Evolutionary conservation across 2,797 vertebrate species (phyloP), one percentile per base, ranked within the genome.

Genomic region (Triplophysa yarkandensis): DNA sequence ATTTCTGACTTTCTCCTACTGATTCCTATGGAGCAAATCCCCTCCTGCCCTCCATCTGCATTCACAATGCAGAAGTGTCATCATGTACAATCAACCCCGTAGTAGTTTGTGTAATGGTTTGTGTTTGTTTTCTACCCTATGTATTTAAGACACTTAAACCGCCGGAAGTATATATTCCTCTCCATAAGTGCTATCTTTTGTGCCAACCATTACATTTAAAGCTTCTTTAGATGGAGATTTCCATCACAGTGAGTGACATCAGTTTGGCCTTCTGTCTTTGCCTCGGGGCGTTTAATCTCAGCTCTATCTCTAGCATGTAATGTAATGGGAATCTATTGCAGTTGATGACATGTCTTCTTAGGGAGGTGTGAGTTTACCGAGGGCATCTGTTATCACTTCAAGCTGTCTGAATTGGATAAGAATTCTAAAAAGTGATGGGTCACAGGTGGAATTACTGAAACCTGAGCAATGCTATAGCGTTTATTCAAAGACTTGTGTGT

Each of bases 281-380:
- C 71, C 71, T 36, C 39, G n/a, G 71, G 62, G 54, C n/a, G 54
- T 65, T 36, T 50, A 66, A 65, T 66, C 36, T 66, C 71, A 34
- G 25, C 62, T 57, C 52, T 27, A 44, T 43, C 71, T 55, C 36
- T n/a, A 23, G 19, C 46, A 43, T 74, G 71, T 66, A 52, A 66
- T 34, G 41, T 60, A 30, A 74, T 73, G 6, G 28, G 34, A 74
- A 74, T 74, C 62, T 10, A 23, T 63, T 43, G 32, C 44, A 72
- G 52, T 41, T 55, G 48, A 43, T 55, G 71, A 36, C 21, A 52
- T 30, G 34, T n/a, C 16, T n/a, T 57, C 39, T 28, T 3, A 36
- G 36, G 52, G 11, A 30, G 28, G 25, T 48, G 68, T 2, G 68
- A 46, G 54, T 70, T 70, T 19, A 32, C 39, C 1, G 69, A 52